Evolutionary conservation across 2,888 invertebrate genomes (phyloP).

Genomic region (Eueremaeus valkanovi): DNA sequence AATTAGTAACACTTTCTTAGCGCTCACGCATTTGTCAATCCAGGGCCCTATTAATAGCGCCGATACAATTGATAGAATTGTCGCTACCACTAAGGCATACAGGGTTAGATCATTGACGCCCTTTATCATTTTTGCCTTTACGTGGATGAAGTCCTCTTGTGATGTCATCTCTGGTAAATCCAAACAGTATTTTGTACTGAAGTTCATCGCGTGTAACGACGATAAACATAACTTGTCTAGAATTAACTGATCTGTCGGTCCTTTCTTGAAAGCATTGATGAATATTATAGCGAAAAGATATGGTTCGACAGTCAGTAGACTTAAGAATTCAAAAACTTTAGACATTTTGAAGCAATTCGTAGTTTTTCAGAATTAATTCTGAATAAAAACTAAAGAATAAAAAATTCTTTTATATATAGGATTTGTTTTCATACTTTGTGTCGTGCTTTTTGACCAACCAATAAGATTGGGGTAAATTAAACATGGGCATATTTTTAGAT

Average conservation of each 20-base stretch:
- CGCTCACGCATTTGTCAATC: constrained; percentile 27
- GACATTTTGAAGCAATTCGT: neutral
- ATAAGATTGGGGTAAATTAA: too few relatives aligned
- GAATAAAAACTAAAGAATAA: too few relatives aligned
- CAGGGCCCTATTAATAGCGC: constrained; percentile 32
- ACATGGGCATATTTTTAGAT: too few relatives aligned
- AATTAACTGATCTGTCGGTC: constrained; percentile 25
- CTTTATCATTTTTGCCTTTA: neutral
- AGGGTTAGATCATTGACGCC: neutral
- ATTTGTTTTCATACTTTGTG: too few relatives aligned
- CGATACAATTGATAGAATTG: neutral
- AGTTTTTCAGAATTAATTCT: too few relatives aligned
- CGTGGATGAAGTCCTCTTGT: neutral
- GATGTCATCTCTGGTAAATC: neutral
- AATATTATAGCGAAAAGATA: neutral
- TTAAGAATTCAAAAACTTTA: neutral
- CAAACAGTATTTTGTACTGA: constrained; percentile 15
- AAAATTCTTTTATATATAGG: too few relatives aligned
- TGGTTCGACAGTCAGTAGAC: constrained; percentile 25
- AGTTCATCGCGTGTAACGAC: too few relatives aligned
- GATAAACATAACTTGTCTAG: constrained; percentile 35
- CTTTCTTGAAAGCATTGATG: neutral
- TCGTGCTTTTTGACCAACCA: too few relatives aligned
- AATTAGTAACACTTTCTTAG: constrained; percentile 21
- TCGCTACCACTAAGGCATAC: neutral